Base-by-base conservation (phyloP, 2,888 invertebrate species). In the Orthosia gothica region DNA sequence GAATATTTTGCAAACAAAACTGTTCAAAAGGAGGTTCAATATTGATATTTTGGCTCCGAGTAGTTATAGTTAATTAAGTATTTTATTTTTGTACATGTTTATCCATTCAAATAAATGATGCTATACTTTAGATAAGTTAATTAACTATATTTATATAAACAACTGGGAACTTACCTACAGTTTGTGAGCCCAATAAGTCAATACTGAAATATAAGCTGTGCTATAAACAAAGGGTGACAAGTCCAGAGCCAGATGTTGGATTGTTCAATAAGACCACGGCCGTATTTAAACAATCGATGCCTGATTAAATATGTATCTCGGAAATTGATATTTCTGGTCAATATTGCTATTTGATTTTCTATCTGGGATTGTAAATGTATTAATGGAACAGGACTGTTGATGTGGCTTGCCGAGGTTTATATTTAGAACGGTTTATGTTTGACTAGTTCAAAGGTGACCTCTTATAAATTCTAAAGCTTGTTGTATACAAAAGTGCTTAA, bases 241-340 rank as follows among this genome's bases (percentile, higher is more conserved):
- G 0, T 11, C 32, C 47, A 50, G 62, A 55, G 20, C 32, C 74
- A 76, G 70, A 76, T 70, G 69, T 62, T 32, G 16, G 32, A 67
- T 15, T 54, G 65, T 69, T 55, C 55, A 57, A 66, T 58, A 70
- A 68, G 20, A 62, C 20, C 59, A 20, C 7, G 4, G 23, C 23
- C 40, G 12, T 66, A 62, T 67, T 58, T 63, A 55, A 70, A 82
- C 70, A 65, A 52, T 59, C 7, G 54, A 76, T 49, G 59, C 20
- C 50, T 65, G 77, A 54, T 77, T 77, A 61, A 70, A 84, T 77
- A 77, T 75, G 65, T 69, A 67, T 72, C 47, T 57, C 45, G 52
- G 54, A 15, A 55, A 65, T 72, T 58, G 68, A 83, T 64, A 71
- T 72, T 65, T 12, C 18, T 50, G 45, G 72, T 83, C 57, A 79